A percentile compares a stretch with the other conserved stretches of the same genome.
Conservation (phyloP, 2,888 invertebrate species). For the Oligia strigilis region DNA sequence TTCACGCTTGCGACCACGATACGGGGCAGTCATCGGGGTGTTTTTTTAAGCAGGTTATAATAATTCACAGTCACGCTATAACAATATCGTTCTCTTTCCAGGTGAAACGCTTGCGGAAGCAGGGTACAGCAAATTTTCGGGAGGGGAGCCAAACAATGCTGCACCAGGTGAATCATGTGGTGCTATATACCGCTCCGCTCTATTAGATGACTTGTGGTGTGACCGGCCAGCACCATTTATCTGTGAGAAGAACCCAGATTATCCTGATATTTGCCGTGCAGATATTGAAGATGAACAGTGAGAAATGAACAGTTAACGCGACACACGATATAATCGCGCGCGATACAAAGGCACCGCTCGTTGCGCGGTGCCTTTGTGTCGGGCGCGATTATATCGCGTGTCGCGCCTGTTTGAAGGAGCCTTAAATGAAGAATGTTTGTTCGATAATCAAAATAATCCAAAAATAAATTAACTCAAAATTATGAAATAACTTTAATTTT, state of each 20-base stretch:
- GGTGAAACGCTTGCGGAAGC: constrained; percentile 61
- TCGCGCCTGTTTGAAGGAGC: too few species aligned
- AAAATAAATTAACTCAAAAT: too few species aligned
- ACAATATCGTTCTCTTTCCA: not conserved
- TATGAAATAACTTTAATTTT: too few species aligned
- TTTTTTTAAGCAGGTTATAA: not conserved
- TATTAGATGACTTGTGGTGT: constrained; percentile 73
- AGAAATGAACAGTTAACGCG: not conserved
- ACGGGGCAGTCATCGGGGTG: not conserved
- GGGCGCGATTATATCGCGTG: too few species aligned
- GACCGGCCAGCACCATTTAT: constrained; percentile 36
- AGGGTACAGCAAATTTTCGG: constrained; percentile 72
- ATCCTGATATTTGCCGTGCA: constrained; percentile 26
- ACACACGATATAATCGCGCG: too few species aligned
- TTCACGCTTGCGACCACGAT: not conserved
- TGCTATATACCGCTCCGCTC: constrained; percentile 66
- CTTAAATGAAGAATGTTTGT: not conserved
- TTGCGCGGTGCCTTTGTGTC: too few species aligned
- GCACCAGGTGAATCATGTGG: constrained; percentile 72
- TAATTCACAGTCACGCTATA: not conserved
- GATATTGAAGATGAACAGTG: not conserved
- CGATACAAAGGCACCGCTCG: too few species aligned
- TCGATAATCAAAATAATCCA: too few species aligned
- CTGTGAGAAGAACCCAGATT: constrained; percentile 56
- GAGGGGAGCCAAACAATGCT: constrained; percentile 73